phyloP scores from a whole-genome alignment of 2,113 vertebrate genomes.

The Andinoacara biseriatus region DNA sequence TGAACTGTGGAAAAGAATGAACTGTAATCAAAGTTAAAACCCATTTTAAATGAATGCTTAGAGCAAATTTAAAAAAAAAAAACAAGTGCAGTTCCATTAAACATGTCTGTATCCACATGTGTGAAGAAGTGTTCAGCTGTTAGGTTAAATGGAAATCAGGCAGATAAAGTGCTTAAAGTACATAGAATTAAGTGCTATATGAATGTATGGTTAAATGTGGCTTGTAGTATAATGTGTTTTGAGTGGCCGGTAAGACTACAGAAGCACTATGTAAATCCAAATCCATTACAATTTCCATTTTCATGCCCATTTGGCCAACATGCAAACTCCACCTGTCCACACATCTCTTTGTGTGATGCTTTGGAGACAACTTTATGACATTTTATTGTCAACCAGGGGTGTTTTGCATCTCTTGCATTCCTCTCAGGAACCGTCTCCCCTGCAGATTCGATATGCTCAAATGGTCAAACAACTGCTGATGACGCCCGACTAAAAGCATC shows the following conservation, averaged over 20 bases:
- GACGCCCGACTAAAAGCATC: neutral
- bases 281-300: neutral
- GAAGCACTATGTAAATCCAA: neutral
- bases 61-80: neutral
- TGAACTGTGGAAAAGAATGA: neutral
- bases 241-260: neutral
- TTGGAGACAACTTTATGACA: neutral
- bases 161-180: neutral
- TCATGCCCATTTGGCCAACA: neutral
- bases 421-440: neutral
- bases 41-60: neutral
- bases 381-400: neutral
- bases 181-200: neutral
- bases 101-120: neutral
- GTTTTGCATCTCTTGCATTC: neutral
- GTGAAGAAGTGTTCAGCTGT: neutral
- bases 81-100: neutral
- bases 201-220: neutral
- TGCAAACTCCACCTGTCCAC: neutral
- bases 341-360: neutral
- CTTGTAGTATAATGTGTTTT: constrained; percentile 1
- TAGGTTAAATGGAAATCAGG: neutral
- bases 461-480: neutral
- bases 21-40: neutral
- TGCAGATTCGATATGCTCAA: neutral